A percentile compares a stretch with the other conserved stretches of the same genome.
Evolutionary conservation across 2,113 vertebrate species (phyloP).

Genomic region (Stomatorhinus ivindoensis): DNA sequence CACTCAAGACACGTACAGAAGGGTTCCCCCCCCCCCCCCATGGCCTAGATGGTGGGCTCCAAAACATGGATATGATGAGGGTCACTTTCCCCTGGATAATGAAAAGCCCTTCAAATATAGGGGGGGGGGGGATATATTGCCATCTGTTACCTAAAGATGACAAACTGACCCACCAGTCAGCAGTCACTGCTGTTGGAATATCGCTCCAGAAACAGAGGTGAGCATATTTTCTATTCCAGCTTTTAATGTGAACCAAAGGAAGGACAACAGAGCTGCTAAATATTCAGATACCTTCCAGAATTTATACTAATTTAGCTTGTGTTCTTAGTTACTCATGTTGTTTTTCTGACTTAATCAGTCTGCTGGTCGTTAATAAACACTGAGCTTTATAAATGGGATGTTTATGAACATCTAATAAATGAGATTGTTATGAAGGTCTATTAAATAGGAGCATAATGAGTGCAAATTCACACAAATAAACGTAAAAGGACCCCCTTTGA

Average conservation of each 20-base stretch:
- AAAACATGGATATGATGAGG: not conserved
- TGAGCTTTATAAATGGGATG: slow-evolving; percentile 1
- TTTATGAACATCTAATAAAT: not conserved
- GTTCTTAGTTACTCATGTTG: not conserved
- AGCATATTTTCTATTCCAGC: not conserved
- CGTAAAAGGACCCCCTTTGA: not conserved
- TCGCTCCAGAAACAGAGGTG: not conserved
- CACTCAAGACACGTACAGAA: not conserved
- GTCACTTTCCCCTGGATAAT: not conserved
- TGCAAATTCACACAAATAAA: not conserved
- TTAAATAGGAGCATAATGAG: not conserved
- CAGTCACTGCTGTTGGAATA: not conserved
- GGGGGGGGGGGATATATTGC: not conserved
- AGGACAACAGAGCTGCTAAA: not conserved
- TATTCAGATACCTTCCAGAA: not conserved
- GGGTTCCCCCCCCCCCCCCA: not conserved
- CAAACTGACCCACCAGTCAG: not conserved
- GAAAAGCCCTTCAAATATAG: not conserved
- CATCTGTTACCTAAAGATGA: slow-evolving; percentile 3
- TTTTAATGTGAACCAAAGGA: not conserved
- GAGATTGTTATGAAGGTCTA: not conserved
- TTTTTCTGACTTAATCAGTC: slow-evolving; percentile 2
- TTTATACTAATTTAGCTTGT: not conserved
- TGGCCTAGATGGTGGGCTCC: not conserved
- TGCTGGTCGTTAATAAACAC: not conserved